Percentiles rank a stretch among this genome's conserved stretches.
phyloP scores from a whole-genome alignment of 2,888 invertebrate genomes.

The Biston betularia region DNA sequence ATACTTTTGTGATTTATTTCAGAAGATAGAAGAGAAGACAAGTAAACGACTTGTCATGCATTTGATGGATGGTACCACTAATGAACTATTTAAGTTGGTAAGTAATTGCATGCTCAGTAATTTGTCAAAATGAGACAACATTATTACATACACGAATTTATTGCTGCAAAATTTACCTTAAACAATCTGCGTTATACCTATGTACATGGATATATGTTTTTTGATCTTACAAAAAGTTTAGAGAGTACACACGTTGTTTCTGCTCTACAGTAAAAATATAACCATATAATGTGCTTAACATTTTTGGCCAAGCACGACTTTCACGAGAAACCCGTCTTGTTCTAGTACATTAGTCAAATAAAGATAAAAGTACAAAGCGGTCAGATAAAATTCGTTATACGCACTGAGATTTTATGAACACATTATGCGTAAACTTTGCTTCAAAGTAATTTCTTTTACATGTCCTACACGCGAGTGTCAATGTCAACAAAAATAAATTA shows the following conservation, averaged over 20 bases:
- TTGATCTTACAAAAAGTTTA: not conserved
- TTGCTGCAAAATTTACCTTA: not conserved
- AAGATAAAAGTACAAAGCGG: constrained; percentile 13
- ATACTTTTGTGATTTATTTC: constrained; percentile 3
- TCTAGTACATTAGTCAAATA: constrained; percentile 44
- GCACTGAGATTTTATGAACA: not conserved
- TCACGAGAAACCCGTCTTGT: constrained; percentile 53
- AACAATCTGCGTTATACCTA: not conserved
- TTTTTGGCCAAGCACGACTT: constrained; percentile 43
- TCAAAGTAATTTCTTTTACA: too few species aligned
- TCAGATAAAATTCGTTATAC: constrained; percentile 3
- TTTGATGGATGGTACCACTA: not conserved
- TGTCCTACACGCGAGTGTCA: too few species aligned
- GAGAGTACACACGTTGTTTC: too few species aligned
- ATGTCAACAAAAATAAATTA: too few species aligned
- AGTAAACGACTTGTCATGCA: not conserved
- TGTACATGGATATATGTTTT: not conserved
- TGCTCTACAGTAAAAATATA: not conserved
- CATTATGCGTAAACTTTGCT: not conserved
- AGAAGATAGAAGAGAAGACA: not conserved
- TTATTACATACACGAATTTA: not conserved
- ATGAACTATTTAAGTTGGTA: not conserved
- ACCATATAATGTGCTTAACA: not conserved
- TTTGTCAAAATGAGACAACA: not conserved
- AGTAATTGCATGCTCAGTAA: not conserved